Evolutionary conservation across 1,140 invertebrate species (phyloP), one percentile per base, ranked within the genome.

Genomic region (Pachypeltis micranthus): DNA sequence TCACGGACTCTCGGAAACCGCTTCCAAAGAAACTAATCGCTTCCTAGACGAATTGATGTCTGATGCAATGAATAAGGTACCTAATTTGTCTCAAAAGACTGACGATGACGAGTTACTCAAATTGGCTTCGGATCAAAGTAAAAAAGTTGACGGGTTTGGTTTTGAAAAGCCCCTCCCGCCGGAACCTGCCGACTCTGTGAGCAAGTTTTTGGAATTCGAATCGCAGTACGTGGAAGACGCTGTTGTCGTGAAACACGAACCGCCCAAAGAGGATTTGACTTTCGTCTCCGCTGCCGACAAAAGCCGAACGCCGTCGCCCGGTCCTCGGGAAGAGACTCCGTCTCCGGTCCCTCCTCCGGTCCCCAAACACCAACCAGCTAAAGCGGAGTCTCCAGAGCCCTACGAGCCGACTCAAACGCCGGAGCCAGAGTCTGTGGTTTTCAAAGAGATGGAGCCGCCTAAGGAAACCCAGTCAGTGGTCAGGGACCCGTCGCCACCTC

Each of bases 151-250:
- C 21, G 7, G n/a, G 0, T 64, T 64, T 47, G 58, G 39, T 14
- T 64, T 64, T 34, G 57, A 64, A 21, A 60, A 61, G 56, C 63
- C 63, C 2, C 34, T 64, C 1, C 63, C 63, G 1, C 63, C 63
- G 16, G 63, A 64, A 27, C 63, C 63, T 14, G 16, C n/a, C 2
- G 27, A 54, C 2, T n/a, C 47, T 0, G 27, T 27, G 2, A 44
- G 21, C 2, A 59, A 64, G 26, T 64, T 64, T 21, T 44, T 64
- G 21, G 55, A 64, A 28, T 25, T 47, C 10, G 63, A 64, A 61
- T 28, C 56, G 2, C 44, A 27, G 27, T 23, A n/a, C 26, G 28
- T 29, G 27, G 24, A 27, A 27, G 51, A 29, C 24, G 28, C 10
- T 56, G 24, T 7, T 26, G 27, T n/a, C 19, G 25, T 44, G 12